Base-by-base conservation (phyloP, 1,140 invertebrate species). In the Nautilus pompilius region DNA sequence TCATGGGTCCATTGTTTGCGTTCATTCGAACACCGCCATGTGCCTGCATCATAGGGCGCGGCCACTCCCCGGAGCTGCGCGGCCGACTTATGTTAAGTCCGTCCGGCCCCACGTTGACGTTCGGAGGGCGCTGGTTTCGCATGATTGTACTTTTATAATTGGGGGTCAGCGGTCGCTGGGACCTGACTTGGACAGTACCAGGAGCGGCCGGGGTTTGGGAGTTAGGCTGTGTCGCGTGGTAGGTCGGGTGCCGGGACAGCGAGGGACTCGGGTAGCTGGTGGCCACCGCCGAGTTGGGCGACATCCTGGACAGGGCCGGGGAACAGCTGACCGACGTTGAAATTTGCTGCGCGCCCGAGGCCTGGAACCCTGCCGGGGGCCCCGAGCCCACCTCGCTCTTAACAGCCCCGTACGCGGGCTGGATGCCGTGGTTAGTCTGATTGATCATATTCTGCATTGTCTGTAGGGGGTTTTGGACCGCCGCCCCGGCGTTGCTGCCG, bases 31-130 rank as follows among this genome's bases (percentile, higher is more conserved):
- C 56, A 10, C 49, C 49, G 15, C 24, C 4, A 6, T 53, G 36
- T 0, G 28, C 46, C 22, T 29, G 55, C 51, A 60, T 57, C 61
- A 66, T 63, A 17, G 60, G 22, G n/a, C 30, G 29, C 32, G 59
- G 28, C n/a, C 33, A 55, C 30, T 61, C 53, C 56, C 56, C 70
- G 62, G 51, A 71, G 66, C 54, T 66, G 62, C 8, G 60, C 20
- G 56, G 74, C 60, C 82, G 80, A 10, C 80, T 79, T 58, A 83
- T 83, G 64, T 83, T 83, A 10, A 83, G 63, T n/a, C 82, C 82
- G 51, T 83, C 81, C 2, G 82, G 82, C 29, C 82, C 82, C 28
- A 83, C 80, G 63, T 83, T 82, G 2, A 83, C 81, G 68, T 83
- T 83, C n/a, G 82, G 82, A 17, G 82, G 80, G 64, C 81, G 72